These are phyloP conservation scores for Ailuropoda melanoleuca DNA, from an alignment of 2,113 vertebrate genomes.

Conservation along the genomic window DNA sequence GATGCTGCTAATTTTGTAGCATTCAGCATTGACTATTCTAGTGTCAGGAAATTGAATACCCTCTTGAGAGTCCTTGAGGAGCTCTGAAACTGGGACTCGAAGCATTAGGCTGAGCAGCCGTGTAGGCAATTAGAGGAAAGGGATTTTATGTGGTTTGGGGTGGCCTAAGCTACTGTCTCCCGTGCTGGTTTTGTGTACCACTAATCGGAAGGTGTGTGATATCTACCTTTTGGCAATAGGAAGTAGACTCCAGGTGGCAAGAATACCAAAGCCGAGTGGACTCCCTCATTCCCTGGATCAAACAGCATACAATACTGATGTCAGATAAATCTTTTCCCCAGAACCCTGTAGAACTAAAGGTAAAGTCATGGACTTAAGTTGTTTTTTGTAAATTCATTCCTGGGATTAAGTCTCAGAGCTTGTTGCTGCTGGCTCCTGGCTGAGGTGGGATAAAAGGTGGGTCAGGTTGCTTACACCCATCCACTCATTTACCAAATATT, in stretches of 20 bases:
- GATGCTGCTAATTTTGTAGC: not conserved
- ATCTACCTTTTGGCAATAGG: slow-evolving; percentile 84
- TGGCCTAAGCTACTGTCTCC: slow-evolving; percentile 31
- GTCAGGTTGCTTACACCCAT: slow-evolving; percentile 27
- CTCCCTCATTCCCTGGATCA: slow-evolving; percentile 96
- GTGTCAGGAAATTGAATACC: slow-evolving; percentile 50
- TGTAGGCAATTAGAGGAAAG: slow-evolving; percentile 23
- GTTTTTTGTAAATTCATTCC: slow-evolving; percentile 31
- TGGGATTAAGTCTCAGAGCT: not conserved
- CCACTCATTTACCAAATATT: slow-evolving; percentile 61
- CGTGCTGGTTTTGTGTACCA: not conserved
- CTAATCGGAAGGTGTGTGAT: slow-evolving; percentile 41
- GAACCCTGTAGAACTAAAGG: slow-evolving; percentile 98
- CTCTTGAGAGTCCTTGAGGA: slow-evolving; percentile 20
- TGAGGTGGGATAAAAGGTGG: not conserved
- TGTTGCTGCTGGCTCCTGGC: not conserved
- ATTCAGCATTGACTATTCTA: not conserved
- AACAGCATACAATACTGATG: slow-evolving; percentile 94
- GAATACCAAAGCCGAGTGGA: slow-evolving; percentile 95
- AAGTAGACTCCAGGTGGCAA: slow-evolving; percentile 95
- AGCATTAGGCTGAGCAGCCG: not conserved
- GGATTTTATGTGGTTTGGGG: not conserved
- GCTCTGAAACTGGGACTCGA: slow-evolving; percentile 48
- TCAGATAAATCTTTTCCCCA: slow-evolving; percentile 97
- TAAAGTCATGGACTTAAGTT: slow-evolving; percentile 69